Percentiles rank a stretch among this genome's conserved stretches.
Evolutionary conservation across 1,140 invertebrate genomes (phyloP).

Genomic region (Drosophila repletoides): DNA sequence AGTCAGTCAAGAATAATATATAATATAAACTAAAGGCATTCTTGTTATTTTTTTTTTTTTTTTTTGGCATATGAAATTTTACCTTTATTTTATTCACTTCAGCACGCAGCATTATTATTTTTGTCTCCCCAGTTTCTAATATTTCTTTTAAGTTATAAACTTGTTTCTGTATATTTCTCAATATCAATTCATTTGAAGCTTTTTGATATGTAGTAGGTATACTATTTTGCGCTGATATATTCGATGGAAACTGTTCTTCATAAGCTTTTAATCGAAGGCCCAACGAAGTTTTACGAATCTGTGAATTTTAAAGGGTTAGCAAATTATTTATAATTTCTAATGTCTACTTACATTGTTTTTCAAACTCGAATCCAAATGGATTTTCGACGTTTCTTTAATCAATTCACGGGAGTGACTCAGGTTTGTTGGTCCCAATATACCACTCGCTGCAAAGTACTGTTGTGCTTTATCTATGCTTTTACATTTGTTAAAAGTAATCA

Average conservation of each 20-base stretch:
- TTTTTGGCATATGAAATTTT: no score
- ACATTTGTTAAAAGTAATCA: neutral
- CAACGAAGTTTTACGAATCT: slow-evolving; percentile 46
- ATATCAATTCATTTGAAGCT: slow-evolving; percentile 4
- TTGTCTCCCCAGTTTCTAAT: slow-evolving; percentile 36
- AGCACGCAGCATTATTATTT: slow-evolving; percentile 48
- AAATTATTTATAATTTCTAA: neutral
- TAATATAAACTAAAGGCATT: no score
- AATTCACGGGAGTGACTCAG: slow-evolving; percentile 29
- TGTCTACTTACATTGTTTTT: slow-evolving; percentile 25
- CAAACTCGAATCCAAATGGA: slow-evolving; percentile 34
- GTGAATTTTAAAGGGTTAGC: neutral
- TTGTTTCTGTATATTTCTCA: slow-evolving; percentile 25
- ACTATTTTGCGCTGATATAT: neutral
- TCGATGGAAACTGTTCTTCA: neutral
- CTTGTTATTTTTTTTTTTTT: no score
- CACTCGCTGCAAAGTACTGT: slow-evolving; percentile 36
- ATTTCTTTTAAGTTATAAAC: slow-evolving; percentile 19
- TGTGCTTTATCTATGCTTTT: slow-evolving; percentile 42
- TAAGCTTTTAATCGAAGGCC: slow-evolving; percentile 24
- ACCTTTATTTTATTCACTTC: slow-evolving; percentile 51
- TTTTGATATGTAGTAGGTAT: neutral
- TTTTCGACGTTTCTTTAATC: slow-evolving; percentile 45
- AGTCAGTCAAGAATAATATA: no score
- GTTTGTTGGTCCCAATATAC: slow-evolving; percentile 33